Base-by-base conservation (phyloP, 2,797 vertebrate species). In the Steatocranus sp. region DNA sequence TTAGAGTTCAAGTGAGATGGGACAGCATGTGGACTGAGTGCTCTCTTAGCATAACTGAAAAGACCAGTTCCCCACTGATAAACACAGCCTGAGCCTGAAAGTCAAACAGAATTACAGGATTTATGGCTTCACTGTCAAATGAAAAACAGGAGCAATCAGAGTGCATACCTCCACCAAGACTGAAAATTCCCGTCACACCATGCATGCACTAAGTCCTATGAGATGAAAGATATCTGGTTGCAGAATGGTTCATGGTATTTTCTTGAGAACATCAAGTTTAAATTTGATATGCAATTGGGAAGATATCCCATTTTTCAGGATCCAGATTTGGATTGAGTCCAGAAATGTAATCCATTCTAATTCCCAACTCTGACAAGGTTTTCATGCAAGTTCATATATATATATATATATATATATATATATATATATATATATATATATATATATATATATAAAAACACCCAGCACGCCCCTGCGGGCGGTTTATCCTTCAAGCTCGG, bases 51-150 rank as follows among this genome's bases (percentile, higher is more conserved):
- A 6, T 88, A 94, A 88, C 93, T 96, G 3, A 89, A 94, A 93
- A 99, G 96, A 41, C 98, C 98, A 7, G 91, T 95, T 58, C 98
- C 98, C 98, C 98, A 99, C 88, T 99, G 98, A 93, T 97, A 97
- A 25, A 98, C 96, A 11, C 83, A 75, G 36, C 97, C 97, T 0
- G 93, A 94, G 56, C 89, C 98, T 99, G 89, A 54, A 73, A 54
- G 41, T 25, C 81, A 53, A 73, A 83, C 6, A 89, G 9, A 58
- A 32, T 81, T 50, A 89, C 6, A 68, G 7, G 6, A 51, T 79
- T 18, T 34, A 38, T 75, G 27, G 6, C 48, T 51, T 76, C 9
- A 66, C 25, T n/a, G 30, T 8, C 18, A 27, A 51, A 51, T 32
- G 3, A 77, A 85, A 70, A 48, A 48, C 43, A 48, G 25, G 68